Base-by-base conservation (phyloP, 2,113 vertebrate species). In the Narcine bancroftii region DNA sequence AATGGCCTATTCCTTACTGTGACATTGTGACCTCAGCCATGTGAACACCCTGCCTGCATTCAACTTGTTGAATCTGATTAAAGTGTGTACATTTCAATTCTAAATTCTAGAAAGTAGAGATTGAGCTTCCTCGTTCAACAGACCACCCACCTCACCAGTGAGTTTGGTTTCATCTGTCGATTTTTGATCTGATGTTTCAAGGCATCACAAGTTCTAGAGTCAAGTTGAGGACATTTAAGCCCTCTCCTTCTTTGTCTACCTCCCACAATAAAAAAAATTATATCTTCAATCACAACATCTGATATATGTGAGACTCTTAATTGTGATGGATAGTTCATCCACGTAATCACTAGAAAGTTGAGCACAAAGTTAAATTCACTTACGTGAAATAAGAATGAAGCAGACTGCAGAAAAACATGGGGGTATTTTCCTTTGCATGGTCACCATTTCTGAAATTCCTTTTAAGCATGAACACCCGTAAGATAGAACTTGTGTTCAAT, bases 331-430 rank as follows among this genome's bases (percentile, higher is more conserved):
- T 89, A 2, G 36, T n/a, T 65, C 21, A 9, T 24, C 39, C 53
- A 89, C n/a, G 6, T 63, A 60, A 24, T 65, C 39, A 19, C 3
- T 89, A n/a, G 36, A 39, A 6, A 45, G 15, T 15, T 26, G 39
- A 91, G 60, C 1, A 47, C 5, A 10, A 7, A 69, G 63, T 91
- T 47, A 33, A 69, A 71, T 29, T 45, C 39, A 91, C 89, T 91
- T 69, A 91, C 89, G 42, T 91, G 63, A 6, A 45, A 91, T 45
- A 91, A 91, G 11, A 69, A 91, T 91, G 65, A 47, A 69, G 65
- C 63, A 66, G 63, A 91, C 6, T 69, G 42, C 42, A 26, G 24
- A 42, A 15, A 91, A 45, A 91, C 39, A 69, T 9, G 69, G 89
- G 47, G 71, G 89, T 42, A 47, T 69, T 91, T 69, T 91, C 65